Conservation (phyloP, 2,888 invertebrate species). For the Leucania comma region DNA sequence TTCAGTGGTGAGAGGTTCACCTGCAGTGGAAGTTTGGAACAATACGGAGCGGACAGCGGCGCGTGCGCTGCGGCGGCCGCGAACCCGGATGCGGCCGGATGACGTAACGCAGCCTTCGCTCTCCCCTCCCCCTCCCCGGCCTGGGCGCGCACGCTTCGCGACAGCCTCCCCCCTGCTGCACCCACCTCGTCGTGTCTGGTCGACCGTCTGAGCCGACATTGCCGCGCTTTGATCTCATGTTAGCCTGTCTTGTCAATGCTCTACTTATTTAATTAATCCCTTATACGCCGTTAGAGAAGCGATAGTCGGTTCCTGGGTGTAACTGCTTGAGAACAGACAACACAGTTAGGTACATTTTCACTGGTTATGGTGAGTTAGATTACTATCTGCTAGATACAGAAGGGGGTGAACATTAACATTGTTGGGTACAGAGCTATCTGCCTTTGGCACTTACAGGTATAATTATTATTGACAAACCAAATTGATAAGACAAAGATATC, state of each 20-base stretch:
- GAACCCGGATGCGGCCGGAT: slow-evolving; percentile 88
- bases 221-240: slow-evolving; percentile 75
- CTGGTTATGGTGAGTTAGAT: slow-evolving; percentile 54
- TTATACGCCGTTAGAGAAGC: slow-evolving; percentile 61
- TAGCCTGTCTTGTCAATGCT: slow-evolving; percentile 64
- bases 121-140: slow-evolving; percentile 36
- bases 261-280: slow-evolving; percentile 75
- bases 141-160: slow-evolving; percentile 58
- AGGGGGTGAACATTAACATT: slow-evolving; percentile 48
- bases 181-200: slow-evolving; percentile 81
- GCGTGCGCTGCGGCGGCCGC: slow-evolving; percentile 86
- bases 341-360: slow-evolving; percentile 55
- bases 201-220: slow-evolving; percentile 81
- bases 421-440: slow-evolving; percentile 2
- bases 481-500: slow-evolving; percentile 5
- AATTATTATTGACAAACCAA: slow-evolving; percentile 4
- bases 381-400: slow-evolving; percentile 47
- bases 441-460: background rate
- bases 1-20: slow-evolving; percentile 43
- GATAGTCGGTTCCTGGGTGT: slow-evolving; percentile 52
- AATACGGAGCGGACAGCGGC: slow-evolving; percentile 72
- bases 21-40: slow-evolving; percentile 60
- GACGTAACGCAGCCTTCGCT: slow-evolving; percentile 87
- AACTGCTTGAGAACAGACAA: slow-evolving; percentile 56
- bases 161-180: slow-evolving; percentile 66